phyloP scores from a whole-genome alignment of 2,113 vertebrate genomes.

The Pitta sordida region DNA sequence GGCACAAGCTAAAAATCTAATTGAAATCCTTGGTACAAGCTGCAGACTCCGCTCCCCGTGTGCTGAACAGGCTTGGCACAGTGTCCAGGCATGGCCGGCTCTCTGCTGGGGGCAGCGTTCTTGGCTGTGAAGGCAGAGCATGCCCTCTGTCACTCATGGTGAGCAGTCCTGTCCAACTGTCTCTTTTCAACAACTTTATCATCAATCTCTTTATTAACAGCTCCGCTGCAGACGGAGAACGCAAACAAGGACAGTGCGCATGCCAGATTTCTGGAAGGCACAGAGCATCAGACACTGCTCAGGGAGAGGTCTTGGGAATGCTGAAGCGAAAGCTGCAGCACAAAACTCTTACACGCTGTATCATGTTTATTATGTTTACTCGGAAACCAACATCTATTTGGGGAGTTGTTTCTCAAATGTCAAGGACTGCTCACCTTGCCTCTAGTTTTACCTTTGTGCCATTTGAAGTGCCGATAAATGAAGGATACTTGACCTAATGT shows the following conservation, averaged over 20 bases:
- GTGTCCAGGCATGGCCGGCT: constrained; percentile 67
- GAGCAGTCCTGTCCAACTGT: constrained; percentile 93
- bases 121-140: constrained; percentile 83
- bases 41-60: constrained; percentile 34
- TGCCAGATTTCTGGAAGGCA: constrained; percentile 72
- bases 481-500: background rate
- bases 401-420: background rate
- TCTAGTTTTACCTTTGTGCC: background rate
- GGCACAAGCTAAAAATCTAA: background rate
- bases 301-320: constrained; percentile 16
- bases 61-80: constrained; percentile 76
- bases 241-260: constrained; percentile 66
- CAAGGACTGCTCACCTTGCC: background rate
- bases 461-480: background rate
- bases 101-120: constrained; percentile 76
- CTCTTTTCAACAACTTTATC: constrained; percentile 90
- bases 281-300: constrained; percentile 25
- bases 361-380: rapidly evolving
- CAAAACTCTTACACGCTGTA: background rate
- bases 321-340: constrained; percentile 1
- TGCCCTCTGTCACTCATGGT: constrained; percentile 94
- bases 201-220: constrained; percentile 99
- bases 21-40: background rate
- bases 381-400: background rate
- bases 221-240: constrained; percentile 82